A percentile compares a stretch with the other conserved stretches of the same genome.
These are phyloP conservation scores for Salvator merianae DNA, from an alignment of 2,113 vertebrate species.

Conservation along the genomic window DNA sequence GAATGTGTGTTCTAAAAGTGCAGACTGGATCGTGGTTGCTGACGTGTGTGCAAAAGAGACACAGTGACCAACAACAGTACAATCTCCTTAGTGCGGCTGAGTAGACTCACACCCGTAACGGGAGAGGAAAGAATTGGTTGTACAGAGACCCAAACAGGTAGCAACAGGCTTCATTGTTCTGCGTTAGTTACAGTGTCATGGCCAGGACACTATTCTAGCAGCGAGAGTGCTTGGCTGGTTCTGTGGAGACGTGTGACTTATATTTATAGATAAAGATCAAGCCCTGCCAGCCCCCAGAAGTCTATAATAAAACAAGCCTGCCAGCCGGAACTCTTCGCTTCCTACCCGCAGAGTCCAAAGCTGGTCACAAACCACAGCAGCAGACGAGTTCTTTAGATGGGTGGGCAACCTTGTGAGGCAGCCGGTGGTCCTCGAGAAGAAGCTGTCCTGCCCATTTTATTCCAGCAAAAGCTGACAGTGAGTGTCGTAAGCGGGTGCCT, in stretches of 20 bases:
- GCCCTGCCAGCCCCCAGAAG: neutral
- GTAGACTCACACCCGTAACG: too few relatives aligned
- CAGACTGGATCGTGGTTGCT: too few relatives aligned
- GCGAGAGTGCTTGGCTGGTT: neutral
- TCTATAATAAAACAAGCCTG: neutral
- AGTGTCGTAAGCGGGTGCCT: neutral
- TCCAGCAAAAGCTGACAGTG: neutral
- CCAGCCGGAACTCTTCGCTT: neutral
- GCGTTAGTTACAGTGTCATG: too few relatives aligned
- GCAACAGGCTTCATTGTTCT: too few relatives aligned
- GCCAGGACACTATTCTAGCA: too few relatives aligned
- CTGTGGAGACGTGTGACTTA: neutral
- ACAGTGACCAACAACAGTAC: too few relatives aligned
- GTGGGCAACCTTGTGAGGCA: neutral
- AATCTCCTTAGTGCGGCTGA: too few relatives aligned
- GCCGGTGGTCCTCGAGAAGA: neutral
- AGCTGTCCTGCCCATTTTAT: too few relatives aligned
- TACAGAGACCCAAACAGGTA: too few relatives aligned
- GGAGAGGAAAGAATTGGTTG: too few relatives aligned
- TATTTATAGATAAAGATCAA: neutral
- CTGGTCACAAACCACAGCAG: neutral
- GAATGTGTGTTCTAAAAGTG: too few relatives aligned
- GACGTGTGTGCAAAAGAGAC: too few relatives aligned
- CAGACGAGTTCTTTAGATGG: neutral
- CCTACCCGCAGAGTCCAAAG: neutral